Evolutionary conservation across 1,140 invertebrate species (phyloP), one percentile per base, ranked within the genome.

Genomic region (Drosophila sechellia): DNA sequence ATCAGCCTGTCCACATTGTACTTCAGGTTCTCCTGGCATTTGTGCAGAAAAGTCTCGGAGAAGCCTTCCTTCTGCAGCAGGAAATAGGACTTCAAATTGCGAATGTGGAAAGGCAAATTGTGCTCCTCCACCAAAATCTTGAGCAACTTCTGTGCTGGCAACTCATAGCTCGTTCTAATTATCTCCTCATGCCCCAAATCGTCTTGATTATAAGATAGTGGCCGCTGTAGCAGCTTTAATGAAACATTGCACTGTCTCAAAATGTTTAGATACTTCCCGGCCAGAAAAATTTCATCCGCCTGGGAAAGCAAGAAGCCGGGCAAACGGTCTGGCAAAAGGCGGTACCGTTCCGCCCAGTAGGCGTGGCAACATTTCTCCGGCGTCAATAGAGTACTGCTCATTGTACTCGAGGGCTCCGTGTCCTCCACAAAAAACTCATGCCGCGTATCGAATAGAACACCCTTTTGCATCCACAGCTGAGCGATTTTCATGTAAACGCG

Each of bases 401-500:
- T 66, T 1, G 49, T 56, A 42, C 34, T 68, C 6, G 64, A 27
- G 0, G 42, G 37, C 13, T 72, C 74, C 5, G 59, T 69, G 43
- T 89, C 84, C 61, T 90, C 76, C 0, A 89, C 57, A 1, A 80
- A 89, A 31, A 89, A 89, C 48, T 89, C 85, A 1, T 48, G 25
- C 0, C 68, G 60, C 0, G 49, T 10, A 22, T 89, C 84, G 49
- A 80, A 79, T 6, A 89, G 37, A 0, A 84, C 46, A 0, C 84
- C 84, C 45, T 90, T 84, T 25, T 89, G 84, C 0, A 56, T 84
- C 84, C 84, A 89, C 12, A 84, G 15, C 37, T 89, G 85, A 6
- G 89, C 85, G 25, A 90, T 80, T 17, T 89, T 89, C 84, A 89
- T 90, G 31, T 89, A 89, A n/a, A 50, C 34, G 2, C 56, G 35